Evolutionary conservation across 2,888 invertebrate genomes (phyloP).

Genomic region (Caenorhabditis sulstoni): DNA sequence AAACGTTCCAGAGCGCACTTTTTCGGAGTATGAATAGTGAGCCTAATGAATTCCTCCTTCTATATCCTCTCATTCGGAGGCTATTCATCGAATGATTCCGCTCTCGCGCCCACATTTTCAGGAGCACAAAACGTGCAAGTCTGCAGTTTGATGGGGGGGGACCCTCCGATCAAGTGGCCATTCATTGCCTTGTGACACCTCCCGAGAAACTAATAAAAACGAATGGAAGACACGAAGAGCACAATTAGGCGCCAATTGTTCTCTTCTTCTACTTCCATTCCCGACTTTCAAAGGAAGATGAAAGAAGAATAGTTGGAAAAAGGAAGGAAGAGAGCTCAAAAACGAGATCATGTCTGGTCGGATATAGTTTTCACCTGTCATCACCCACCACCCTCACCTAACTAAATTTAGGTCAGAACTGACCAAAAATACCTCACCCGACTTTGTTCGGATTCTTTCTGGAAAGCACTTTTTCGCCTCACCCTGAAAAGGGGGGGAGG

Average conservation of each 20-base stretch:
- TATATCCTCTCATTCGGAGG: too few relatives aligned
- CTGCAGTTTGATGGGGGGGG: constrained; percentile 14
- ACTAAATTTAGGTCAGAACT: neutral
- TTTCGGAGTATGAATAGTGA: too few relatives aligned
- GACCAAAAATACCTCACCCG: too few relatives aligned
- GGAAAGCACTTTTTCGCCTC: too few relatives aligned
- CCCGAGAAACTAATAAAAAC: constrained; percentile 31
- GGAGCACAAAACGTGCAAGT: constrained; percentile 41
- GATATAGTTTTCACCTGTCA: constrained; percentile 41
- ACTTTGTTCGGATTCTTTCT: too few relatives aligned
- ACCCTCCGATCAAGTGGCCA: constrained; percentile 31
- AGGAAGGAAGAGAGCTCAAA: constrained; percentile 1
- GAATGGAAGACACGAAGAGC: neutral
- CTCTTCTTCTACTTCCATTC: neutral
- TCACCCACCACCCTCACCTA: constrained; percentile 22
- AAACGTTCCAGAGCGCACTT: too few relatives aligned
- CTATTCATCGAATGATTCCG: neutral
- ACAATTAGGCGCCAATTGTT: constrained; percentile 18
- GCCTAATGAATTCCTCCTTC: too few relatives aligned
- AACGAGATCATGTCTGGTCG: constrained; percentile 16
- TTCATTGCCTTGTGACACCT: constrained; percentile 39
- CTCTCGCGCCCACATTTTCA: constrained; percentile 16
- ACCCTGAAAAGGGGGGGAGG: too few relatives aligned
- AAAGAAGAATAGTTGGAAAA: too few relatives aligned
- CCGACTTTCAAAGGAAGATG: too few relatives aligned